These are phyloP conservation scores for Gephyroberyx darwinii DNA, from an alignment of 2,797 vertebrate species.

Conservation along the genomic window DNA sequence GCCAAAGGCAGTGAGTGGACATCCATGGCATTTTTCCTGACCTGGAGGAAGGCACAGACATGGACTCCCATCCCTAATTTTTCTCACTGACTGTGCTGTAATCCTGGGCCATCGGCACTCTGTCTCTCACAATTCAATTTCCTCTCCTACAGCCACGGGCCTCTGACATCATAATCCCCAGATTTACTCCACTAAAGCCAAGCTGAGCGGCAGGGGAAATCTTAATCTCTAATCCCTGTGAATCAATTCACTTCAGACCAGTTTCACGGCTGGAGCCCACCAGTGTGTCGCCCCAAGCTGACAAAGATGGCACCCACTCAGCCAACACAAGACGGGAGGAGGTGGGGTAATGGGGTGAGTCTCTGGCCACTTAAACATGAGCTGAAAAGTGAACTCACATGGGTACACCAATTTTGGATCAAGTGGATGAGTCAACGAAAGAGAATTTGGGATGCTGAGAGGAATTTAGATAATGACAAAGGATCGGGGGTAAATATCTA, in stretches of 20 bases:
- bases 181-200: slow-evolving; percentile 82
- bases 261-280: slow-evolving; percentile 45
- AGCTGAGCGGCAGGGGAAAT: slow-evolving; percentile 61
- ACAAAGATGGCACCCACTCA: slow-evolving; percentile 54
- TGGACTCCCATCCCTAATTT: slow-evolving; percentile 57
- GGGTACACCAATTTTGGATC: slow-evolving; percentile 16
- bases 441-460: slow-evolving; percentile 12
- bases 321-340: slow-evolving; percentile 1
- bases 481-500: neutral
- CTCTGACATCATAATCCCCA: slow-evolving; percentile 86
- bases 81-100: slow-evolving; percentile 63
- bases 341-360: slow-evolving; percentile 32
- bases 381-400: slow-evolving; percentile 25
- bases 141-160: slow-evolving; percentile 67
- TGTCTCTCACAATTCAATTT: slow-evolving; percentile 79
- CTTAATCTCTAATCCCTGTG: slow-evolving; percentile 83
- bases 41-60: slow-evolving; percentile 59
- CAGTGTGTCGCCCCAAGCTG: slow-evolving; percentile 29
- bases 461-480: slow-evolving; percentile 10
- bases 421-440: slow-evolving; percentile 11
- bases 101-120: slow-evolving; percentile 63
- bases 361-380: slow-evolving; percentile 22
- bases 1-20: slow-evolving; percentile 46
- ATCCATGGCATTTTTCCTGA: slow-evolving; percentile 45
- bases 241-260: slow-evolving; percentile 80